phyloP scores from a whole-genome alignment of 2,113 vertebrate species.

The Corynorhinus townsendii region DNA sequence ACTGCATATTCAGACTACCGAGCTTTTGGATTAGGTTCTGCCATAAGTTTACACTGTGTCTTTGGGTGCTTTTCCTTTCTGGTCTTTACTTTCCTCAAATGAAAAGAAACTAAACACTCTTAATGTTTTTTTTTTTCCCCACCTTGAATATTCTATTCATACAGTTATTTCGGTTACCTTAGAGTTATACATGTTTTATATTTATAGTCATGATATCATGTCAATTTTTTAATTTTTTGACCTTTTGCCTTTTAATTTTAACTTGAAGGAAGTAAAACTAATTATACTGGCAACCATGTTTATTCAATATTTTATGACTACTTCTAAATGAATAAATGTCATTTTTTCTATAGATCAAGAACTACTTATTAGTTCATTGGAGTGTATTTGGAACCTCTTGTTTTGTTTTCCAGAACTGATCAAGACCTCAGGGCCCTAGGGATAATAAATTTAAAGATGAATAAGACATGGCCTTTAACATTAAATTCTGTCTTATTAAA shows the following conservation, averaged over 20 bases:
- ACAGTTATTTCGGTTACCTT: background rate
- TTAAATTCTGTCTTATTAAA: background rate
- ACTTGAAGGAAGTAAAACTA: background rate
- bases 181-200: background rate
- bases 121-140: background rate
- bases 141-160: background rate
- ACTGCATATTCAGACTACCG: background rate
- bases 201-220: background rate
- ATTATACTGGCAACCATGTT: background rate
- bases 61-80: background rate
- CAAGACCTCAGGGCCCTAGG: background rate
- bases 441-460: background rate
- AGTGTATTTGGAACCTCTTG: background rate
- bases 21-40: background rate
- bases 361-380: background rate
- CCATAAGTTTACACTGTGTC: background rate
- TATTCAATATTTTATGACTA: background rate
- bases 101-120: background rate
- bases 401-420: background rate
- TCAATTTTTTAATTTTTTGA: background rate
- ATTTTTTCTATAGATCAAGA: background rate
- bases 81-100: background rate
- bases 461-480: background rate
- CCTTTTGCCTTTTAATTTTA: background rate
- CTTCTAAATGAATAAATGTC: background rate